A percentile compares a stretch with the other conserved stretches of the same genome.
Conservation (phyloP, 2,797 vertebrate genomes). For the Odontamblyopus rebecca region DNA sequence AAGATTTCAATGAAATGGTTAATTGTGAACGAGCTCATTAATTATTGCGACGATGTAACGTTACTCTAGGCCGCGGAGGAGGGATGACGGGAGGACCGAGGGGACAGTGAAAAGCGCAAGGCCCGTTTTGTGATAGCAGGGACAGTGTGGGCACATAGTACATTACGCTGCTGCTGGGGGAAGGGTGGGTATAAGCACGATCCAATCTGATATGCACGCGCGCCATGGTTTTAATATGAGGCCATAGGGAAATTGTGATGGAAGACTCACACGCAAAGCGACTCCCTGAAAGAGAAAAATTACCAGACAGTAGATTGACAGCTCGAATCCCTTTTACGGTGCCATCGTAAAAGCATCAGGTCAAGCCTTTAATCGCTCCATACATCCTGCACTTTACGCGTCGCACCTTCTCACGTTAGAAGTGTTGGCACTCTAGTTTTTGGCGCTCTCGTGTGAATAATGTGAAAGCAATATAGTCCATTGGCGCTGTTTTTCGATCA, state of each 20-base stretch:
- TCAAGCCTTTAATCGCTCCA: constrained; percentile 25
- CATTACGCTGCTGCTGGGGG: constrained; percentile 40
- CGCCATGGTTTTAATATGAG: constrained; percentile 15
- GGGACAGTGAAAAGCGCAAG: constrained; percentile 24
- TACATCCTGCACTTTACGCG: constrained; percentile 15
- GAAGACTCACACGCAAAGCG: constrained; percentile 9
- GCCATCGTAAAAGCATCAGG: constrained; percentile 27
- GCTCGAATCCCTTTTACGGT: not conserved
- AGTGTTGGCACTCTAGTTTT: not conserved
- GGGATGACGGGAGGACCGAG: constrained; percentile 29
- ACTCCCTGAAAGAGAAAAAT: not conserved
- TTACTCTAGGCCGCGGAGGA: constrained; percentile 32
- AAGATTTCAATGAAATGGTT: constrained; percentile 70
- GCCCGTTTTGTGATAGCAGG: constrained; percentile 10
- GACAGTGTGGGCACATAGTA: constrained; percentile 11
- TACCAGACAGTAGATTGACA: not conserved
- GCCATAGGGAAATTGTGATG: constrained; percentile 10
- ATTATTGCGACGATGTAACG: constrained; percentile 68
- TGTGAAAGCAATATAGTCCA: not conserved
- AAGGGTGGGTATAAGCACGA: constrained; percentile 40
- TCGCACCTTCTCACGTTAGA: constrained; percentile 20
- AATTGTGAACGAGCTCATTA: constrained; percentile 68
- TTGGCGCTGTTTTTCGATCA: not conserved
- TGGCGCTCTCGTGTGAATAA: not conserved
- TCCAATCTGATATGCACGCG: constrained; percentile 19